Evolutionary conservation across 2,113 vertebrate genomes (phyloP).

Genomic region (Pycnonotus jocosus): DNA sequence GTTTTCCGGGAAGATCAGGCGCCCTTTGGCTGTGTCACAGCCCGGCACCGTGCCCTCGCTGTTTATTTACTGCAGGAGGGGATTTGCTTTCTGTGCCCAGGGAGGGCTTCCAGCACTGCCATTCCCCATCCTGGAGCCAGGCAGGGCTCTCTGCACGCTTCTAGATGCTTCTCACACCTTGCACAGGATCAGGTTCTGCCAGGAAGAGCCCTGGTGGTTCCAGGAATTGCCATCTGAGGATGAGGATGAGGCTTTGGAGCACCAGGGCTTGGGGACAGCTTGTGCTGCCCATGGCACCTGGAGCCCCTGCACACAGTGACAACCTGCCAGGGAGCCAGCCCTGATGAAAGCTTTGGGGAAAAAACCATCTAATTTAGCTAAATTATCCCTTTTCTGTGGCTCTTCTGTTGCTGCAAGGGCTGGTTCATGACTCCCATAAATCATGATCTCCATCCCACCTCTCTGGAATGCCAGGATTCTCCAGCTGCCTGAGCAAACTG

Average conservation of each 20-base stretch:
- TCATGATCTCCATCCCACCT: background rate
- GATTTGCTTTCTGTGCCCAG: background rate
- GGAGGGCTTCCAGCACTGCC: background rate
- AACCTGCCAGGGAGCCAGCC: background rate
- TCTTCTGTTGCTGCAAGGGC: background rate
- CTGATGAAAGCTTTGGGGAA: background rate
- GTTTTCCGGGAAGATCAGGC: conserved; percentile 27
- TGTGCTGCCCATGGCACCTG: background rate
- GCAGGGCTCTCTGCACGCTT: background rate
- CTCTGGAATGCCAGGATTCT: accelerated
- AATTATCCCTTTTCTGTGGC: background rate
- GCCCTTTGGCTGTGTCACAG: conserved; percentile 35
- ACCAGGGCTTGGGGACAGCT: background rate
- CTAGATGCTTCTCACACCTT: background rate
- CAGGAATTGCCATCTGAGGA: background rate
- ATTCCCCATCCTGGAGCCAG: background rate
- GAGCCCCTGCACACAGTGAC: background rate
- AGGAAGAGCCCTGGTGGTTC: background rate
- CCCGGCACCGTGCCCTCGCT: background rate
- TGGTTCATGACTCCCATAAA: background rate
- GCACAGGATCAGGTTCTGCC: background rate
- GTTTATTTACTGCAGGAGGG: conserved; percentile 37
- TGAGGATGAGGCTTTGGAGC: background rate
- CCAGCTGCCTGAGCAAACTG: background rate
- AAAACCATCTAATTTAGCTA: background rate